Base-by-base conservation (phyloP, 1,140 invertebrate species). In the Arion vulgaris region DNA sequence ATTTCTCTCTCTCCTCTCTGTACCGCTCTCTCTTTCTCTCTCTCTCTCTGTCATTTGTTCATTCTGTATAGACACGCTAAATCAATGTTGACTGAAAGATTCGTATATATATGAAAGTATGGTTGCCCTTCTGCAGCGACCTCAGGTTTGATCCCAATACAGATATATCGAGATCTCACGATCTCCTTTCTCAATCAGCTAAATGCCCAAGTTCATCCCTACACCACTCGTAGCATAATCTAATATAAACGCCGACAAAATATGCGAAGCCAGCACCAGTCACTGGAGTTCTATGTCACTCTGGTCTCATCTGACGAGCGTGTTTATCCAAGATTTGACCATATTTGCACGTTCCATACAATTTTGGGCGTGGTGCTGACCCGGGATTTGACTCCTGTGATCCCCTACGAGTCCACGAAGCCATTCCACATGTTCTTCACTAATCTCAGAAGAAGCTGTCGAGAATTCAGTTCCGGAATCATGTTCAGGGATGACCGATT, bases 181-280 rank as follows among this genome's bases (percentile, higher is more conserved):
- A 66, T 32, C n/a, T 66, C 62, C 62, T 17, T 28, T 66, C n/a
- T 53, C 73, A 75, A 75, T 75, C 73, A 26, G 13, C 39, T 75
- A 75, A 75, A 75, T 75, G 73, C 28, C 41, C 26, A 11, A 26
- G 62, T 66, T 23, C 1, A 34, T 75, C 28, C 39, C n/a, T 26
- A 17, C 1, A 28, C 39, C 26, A n/a, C 2, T 51, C 73, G 1
- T 2, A 28, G 28, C 2, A 45, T 75, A 75, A 75, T 75, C 28
- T 75, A 75, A 75, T 75, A 75, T 75, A 4, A 53, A 26, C 73
- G 4, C 73, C 11, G 45, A n/a, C 45, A 19, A 75, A 75, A 53
- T 75, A 75, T 75, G 7, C 73, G 53, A 75, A 75, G 51, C 73
- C 41, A 28, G 23, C 45, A 75, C 11, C 28, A 23, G 73, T 13